Percentiles rank a stretch among this genome's conserved stretches.
phyloP scores from a whole-genome alignment of 2,888 invertebrate species.

The Noctua janthe region DNA sequence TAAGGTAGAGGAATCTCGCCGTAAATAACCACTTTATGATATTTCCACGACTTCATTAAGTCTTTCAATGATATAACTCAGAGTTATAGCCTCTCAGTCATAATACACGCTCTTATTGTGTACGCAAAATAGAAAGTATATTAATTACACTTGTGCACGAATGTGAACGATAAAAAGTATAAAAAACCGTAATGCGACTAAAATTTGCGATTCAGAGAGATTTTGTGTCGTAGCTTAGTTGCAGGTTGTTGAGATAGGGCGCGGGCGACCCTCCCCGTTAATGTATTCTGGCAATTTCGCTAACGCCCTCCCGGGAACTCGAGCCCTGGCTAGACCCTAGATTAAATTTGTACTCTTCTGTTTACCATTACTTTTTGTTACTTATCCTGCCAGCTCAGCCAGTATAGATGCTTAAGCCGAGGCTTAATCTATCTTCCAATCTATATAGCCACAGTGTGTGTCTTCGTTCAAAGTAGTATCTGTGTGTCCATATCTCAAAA shows the following conservation, averaged over 20 bases:
- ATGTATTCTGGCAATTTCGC: slow-evolving; percentile 88
- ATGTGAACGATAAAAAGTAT: slow-evolving; percentile 43
- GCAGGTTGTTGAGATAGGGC: slow-evolving; percentile 86
- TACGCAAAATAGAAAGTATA: slow-evolving; percentile 64
- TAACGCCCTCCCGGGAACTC: slow-evolving; percentile 76
- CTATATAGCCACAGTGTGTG: slow-evolving; percentile 30
- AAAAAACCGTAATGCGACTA: slow-evolving; percentile 58
- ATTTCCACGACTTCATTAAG: slow-evolving; percentile 81
- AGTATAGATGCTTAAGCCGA: slow-evolving; percentile 56
- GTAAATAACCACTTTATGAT: slow-evolving; percentile 81
- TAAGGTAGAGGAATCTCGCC: slow-evolving; percentile 79
- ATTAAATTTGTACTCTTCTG: slow-evolving; percentile 85
- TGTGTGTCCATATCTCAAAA: slow-evolving; percentile 26
- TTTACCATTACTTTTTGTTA: slow-evolving; percentile 80
- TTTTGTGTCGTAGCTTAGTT: slow-evolving; percentile 80
- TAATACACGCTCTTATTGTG: slow-evolving; percentile 66
- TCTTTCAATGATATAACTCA: slow-evolving; percentile 76
- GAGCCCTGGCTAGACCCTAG: slow-evolving; percentile 79
- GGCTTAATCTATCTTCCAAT: slow-evolving; percentile 57
- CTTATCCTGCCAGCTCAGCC: slow-evolving; percentile 70
- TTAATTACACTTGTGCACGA: slow-evolving; percentile 62
- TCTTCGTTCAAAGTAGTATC: slow-evolving; percentile 30
- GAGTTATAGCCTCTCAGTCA: slow-evolving; percentile 70
- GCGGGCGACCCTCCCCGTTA: slow-evolving; percentile 79
- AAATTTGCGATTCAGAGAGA: slow-evolving; percentile 76